Evolutionary conservation across 2,888 invertebrate species (phyloP), one percentile per base, ranked within the genome.

Genomic region (Neria commutata): DNA sequence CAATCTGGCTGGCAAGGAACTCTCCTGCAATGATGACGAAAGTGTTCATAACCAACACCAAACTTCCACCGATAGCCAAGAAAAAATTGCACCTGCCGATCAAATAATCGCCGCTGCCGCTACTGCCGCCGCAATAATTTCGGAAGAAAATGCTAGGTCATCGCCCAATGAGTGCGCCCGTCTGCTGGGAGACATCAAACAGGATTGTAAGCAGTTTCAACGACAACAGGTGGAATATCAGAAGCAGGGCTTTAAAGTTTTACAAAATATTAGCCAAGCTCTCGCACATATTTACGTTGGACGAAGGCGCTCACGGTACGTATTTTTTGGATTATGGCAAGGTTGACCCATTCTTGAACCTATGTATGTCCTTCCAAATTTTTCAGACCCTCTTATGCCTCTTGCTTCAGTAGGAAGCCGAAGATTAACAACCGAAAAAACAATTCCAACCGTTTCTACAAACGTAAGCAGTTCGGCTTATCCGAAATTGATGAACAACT

Each of bases 1-100:
- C 6, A 93, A 94, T 82, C 82, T 94, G 53, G 89, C 91, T 3
- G 92, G 90, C 0, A 89, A 90, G 68, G 91, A 90, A 59, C 81
- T 86, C 42, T 78, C 83, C 14, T 81, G 83, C 19, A 79, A 77
- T 6, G 84, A 75, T 65, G 84, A 75, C 65, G 82, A 77, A 51
- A 77, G 75, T 46, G 69, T 77, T 0, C 68, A 72, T 37, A 73
- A 72, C 33, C 68, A 59, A 16, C 66, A 62, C 3, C 65, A 63
- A 5, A 65, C 65, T 0, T 66, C 69, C 6, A 66, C 67, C 0
- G 77, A 77, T 29, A 74, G 69, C 24, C 75, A 74, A 53, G 73
- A 74, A 24, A 77, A 73, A 42, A 17, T 42, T 3, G 3, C 37
- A 5, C 37, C 56, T 11, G n/a, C n/a, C n/a, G n/a, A n/a, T n/a